These are phyloP conservation scores for Drosophila dives DNA, from an alignment of 2,888 invertebrate species.

Conservation along the genomic window DNA sequence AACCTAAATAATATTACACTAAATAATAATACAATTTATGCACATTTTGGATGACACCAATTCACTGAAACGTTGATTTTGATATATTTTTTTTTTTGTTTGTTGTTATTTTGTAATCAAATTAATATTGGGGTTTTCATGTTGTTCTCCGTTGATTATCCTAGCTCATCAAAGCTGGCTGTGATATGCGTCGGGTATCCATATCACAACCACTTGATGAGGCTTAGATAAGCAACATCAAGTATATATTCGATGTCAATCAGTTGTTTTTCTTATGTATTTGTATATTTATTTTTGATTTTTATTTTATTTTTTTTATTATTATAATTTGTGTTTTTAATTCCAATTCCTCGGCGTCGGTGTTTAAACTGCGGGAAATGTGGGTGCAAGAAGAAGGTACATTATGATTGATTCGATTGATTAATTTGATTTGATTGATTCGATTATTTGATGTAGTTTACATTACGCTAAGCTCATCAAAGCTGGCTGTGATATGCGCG, in stretches of 20 bases:
- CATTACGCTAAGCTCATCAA: constrained; percentile 91
- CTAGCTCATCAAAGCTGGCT: constrained; percentile 99
- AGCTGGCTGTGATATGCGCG: constrained; percentile 99
- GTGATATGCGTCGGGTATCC: constrained; percentile 92
- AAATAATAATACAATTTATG: constrained; percentile 1
- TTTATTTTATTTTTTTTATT: neutral
- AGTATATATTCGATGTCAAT: constrained; percentile 42
- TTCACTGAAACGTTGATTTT: constrained; percentile 23
- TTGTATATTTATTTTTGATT: neutral
- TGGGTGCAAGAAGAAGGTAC: constrained; percentile 14
- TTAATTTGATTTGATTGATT: constrained; percentile 33
- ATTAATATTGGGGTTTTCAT: constrained; percentile 19
- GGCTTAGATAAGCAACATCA: constrained; percentile 85
- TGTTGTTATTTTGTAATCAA: neutral
- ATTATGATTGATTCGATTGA: constrained; percentile 43
- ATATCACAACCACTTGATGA: constrained; percentile 96
- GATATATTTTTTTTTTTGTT: constrained; percentile 17
- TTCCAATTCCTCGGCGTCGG: constrained; percentile 17
- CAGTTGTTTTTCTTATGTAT: neutral
- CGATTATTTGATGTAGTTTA: constrained; percentile 68
- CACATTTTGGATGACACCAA: constrained; percentile 31
- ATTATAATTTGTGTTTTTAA: neutral
- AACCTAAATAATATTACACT: neutral
- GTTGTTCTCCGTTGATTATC: constrained; percentile 85
- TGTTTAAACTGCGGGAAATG: constrained; percentile 11